Conservation (phyloP, 2,888 invertebrate species). For the Acronicta aceris region DNA sequence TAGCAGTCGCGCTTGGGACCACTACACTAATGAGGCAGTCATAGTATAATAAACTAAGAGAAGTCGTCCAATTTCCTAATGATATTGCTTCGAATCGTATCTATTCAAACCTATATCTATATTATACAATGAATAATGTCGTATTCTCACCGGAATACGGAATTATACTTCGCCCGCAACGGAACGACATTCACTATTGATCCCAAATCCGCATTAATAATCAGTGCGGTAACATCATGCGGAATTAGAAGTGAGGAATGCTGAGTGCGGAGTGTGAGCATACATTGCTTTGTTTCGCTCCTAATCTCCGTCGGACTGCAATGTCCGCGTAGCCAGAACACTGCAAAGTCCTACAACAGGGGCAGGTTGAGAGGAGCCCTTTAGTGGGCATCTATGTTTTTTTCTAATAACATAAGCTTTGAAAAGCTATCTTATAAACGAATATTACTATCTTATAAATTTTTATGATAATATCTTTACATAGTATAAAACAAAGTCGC, state of each 20-base stretch:
- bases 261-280: constrained; percentile 10
- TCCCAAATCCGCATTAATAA: constrained; percentile 20
- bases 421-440: background rate
- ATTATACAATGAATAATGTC: too few species aligned
- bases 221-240: constrained; percentile 12
- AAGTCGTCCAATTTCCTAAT: too few species aligned
- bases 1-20: too few species aligned
- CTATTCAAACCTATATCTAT: too few species aligned
- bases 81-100: too few species aligned
- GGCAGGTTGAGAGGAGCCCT: constrained; percentile 14
- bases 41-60: too few species aligned
- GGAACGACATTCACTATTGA: constrained; percentile 1
- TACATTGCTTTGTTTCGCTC: constrained; percentile 11
- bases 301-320: constrained; percentile 3
- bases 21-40: too few species aligned
- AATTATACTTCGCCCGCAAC: too few species aligned
- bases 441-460: too few species aligned
- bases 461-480: too few species aligned
- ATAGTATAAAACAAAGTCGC: too few species aligned
- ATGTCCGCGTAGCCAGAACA: constrained; percentile 7
- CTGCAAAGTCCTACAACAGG: constrained; percentile 3
- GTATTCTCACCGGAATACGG: too few species aligned
- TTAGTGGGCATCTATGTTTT: constrained; percentile 5
- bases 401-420: background rate
- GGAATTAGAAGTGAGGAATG: constrained; percentile 16